Percentiles rank a stretch among this genome's conserved stretches.
phyloP scores from a whole-genome alignment of 1,140 invertebrate genomes.

The Zophobas morio region DNA sequence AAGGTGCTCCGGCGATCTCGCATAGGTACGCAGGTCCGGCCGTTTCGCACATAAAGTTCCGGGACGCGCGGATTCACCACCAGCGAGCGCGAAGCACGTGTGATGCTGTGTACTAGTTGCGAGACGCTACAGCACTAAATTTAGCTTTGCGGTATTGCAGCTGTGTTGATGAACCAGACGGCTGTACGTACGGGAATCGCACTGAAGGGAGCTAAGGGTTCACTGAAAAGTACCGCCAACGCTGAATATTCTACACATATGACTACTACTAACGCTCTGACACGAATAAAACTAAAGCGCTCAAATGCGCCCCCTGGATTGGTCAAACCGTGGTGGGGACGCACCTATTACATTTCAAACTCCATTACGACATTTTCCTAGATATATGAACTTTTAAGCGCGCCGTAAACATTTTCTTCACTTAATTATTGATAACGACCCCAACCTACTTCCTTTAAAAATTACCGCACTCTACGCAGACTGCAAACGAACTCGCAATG shows the following conservation, averaged over 20 bases:
- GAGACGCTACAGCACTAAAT: constrained; percentile 56
- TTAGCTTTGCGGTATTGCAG: constrained; percentile 57
- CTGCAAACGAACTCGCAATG: no score
- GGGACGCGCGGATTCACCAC: constrained; percentile 7
- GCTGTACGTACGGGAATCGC: constrained; percentile 5
- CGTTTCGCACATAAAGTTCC: constrained; percentile 62
- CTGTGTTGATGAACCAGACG: constrained; percentile 50
- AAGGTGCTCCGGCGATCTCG: constrained; percentile 66
- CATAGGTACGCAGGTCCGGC: constrained; percentile 64
- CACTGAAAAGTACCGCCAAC: constrained; percentile 50
- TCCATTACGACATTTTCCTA: constrained; percentile 33
- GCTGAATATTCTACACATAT: constrained; percentile 55
- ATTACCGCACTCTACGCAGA: not conserved
- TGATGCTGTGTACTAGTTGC: constrained; percentile 40
- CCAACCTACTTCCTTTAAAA: not conserved
- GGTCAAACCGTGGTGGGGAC: constrained; percentile 47
- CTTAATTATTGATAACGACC: constrained; percentile 12
- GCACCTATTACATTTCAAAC: constrained; percentile 45
- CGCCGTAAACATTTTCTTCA: constrained; percentile 23
- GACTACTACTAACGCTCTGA: constrained; percentile 54
- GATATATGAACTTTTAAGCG: constrained; percentile 17
- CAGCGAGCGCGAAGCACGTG: constrained; percentile 36
- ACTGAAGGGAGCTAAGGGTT: constrained; percentile 46
- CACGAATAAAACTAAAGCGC: constrained; percentile 57
- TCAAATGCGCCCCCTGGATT: constrained; percentile 58